A percentile compares a stretch with the other conserved stretches of the same genome.
phyloP scores from a whole-genome alignment of 2,797 vertebrate species.

The Natrix natrix region DNA sequence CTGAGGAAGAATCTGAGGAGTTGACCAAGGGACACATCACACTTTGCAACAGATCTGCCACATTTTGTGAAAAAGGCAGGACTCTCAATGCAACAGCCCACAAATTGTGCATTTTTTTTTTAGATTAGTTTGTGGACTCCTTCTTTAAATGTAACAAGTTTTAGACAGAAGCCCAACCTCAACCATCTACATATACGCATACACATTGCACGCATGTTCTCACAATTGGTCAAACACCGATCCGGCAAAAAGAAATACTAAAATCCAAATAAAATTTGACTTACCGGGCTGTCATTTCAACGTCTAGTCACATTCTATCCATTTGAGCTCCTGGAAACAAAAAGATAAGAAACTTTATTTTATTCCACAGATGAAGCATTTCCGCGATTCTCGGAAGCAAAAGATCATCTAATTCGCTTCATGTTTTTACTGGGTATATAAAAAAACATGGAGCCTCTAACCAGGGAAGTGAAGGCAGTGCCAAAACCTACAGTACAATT shows the following conservation, averaged over 20 bases:
- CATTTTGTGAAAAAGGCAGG: no score
- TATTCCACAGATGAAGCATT: neutral
- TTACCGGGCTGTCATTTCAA: conserved; percentile 43
- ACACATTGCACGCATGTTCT: neutral
- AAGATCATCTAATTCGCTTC: neutral
- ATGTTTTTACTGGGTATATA: neutral
- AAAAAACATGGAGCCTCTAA: neutral
- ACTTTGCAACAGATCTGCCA: neutral
- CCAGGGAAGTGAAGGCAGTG: no score
- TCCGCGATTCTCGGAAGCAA: neutral
- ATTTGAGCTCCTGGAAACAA: conserved; percentile 27
- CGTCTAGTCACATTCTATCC: neutral
- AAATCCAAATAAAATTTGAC: conserved; percentile 13
- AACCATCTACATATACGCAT: neutral
- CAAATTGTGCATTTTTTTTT: neutral
- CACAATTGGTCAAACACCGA: conserved; percentile 16
- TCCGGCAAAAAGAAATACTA: neutral
- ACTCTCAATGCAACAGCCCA: neutral
- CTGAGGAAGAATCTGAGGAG: neutral
- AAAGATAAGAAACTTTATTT: neutral
- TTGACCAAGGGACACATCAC: neutral
- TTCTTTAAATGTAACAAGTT: neutral
- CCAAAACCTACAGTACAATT: neutral
- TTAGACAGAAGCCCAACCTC: neutral
- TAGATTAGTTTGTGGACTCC: neutral